A percentile compares a stretch with the other conserved stretches of the same genome.
These are phyloP conservation scores for Oscheius sp. DNA, from an alignment of 2,888 invertebrate species.

Conservation along the genomic window DNA sequence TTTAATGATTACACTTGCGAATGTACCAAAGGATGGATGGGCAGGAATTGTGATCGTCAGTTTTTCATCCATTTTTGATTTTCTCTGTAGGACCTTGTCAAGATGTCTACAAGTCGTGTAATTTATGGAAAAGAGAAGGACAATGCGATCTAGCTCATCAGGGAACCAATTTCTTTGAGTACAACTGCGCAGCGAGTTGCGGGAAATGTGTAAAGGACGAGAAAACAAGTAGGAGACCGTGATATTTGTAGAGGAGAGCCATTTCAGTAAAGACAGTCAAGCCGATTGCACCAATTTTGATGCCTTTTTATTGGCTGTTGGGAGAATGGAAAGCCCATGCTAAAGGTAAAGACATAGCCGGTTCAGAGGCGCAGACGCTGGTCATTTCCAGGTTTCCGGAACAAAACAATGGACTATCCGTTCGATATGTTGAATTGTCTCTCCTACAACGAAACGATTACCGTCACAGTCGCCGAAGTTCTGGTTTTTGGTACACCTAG, in stretches of 20 bases:
- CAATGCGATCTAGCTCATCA: constrained; percentile 55
- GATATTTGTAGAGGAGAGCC: too few species aligned
- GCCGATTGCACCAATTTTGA: constrained; percentile 56
- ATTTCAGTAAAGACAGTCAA: constrained; percentile 44
- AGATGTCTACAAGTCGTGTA: constrained; percentile 58
- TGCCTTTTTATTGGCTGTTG: constrained; percentile 55
- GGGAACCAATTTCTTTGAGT: constrained; percentile 57
- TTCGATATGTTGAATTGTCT: constrained; percentile 48
- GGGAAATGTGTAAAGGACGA: constrained; percentile 43
- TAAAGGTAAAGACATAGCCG: too few species aligned
- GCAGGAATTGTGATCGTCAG: constrained; percentile 56
- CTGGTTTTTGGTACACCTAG: constrained; percentile 59
- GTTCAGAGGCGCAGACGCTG: too few species aligned
- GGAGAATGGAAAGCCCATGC: constrained; percentile 56
- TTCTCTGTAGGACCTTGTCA: constrained; percentile 54
- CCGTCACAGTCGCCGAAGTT: constrained; percentile 51
- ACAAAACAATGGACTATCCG: constrained; percentile 55
- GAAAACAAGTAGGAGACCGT: constrained; percentile 31
- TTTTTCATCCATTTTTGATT: neutral
- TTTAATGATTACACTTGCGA: constrained; percentile 57
- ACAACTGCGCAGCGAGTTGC: constrained; percentile 60
- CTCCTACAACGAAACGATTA: constrained; percentile 54
- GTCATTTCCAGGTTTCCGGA: constrained; percentile 46
- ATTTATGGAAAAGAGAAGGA: constrained; percentile 59
- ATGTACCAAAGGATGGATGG: constrained; percentile 59